Base-by-base conservation (phyloP, 2,113 vertebrate genomes). In the Spheniscus mendiculus region DNA sequence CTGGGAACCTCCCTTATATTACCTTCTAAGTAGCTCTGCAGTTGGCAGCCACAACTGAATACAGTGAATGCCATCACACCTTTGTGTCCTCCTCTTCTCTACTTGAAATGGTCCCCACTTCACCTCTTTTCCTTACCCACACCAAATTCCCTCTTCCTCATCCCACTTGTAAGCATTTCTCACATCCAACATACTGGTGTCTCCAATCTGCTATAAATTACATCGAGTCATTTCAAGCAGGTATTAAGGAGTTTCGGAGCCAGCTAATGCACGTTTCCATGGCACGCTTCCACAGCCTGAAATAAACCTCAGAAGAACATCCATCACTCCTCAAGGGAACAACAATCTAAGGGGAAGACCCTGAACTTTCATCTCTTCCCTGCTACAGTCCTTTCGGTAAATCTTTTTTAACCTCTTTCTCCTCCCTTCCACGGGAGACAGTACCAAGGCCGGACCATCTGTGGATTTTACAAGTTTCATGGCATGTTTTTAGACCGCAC, bases 221-320 rank as follows among this genome's bases (percentile, higher is more conserved):
- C 70, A 56, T 5, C 2, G 7, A 91, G 44, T 82, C 55, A 34
- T 23, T 82, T 65, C 56, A 38, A 74, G 78, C 66, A 69, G 89
- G 87, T 82, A 95, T 85, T 52, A 62, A 70, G 78, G 71, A 65
- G 34, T 40, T 90, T 56, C 74, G 38, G 90, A 83, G 88, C 93
- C 92, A 95, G 87, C 34, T 79, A 93, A 58, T 32, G 66, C 90
- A 80, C 78, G 13, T n/a, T 65, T 91, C 85, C 70, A 12, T 95
- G 96, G 91, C 91, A 89, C 3, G 0, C 32, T 93, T 94, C 87
- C 93, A 93, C 5, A 53, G 66, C 97, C 93, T 86, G 74, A 93
- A 94, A 92, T 77, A 89, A 96, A 95, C 93, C 91, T 79, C 9
- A 22, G 53, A 38, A 70, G 87, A 89, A n/a, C 82, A 86, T 2